Percentiles rank a stretch among this genome's conserved stretches.
These are phyloP conservation scores for Ceratosolen solmsi DNA, from an alignment of 1,140 invertebrate species.

Conservation along the genomic window DNA sequence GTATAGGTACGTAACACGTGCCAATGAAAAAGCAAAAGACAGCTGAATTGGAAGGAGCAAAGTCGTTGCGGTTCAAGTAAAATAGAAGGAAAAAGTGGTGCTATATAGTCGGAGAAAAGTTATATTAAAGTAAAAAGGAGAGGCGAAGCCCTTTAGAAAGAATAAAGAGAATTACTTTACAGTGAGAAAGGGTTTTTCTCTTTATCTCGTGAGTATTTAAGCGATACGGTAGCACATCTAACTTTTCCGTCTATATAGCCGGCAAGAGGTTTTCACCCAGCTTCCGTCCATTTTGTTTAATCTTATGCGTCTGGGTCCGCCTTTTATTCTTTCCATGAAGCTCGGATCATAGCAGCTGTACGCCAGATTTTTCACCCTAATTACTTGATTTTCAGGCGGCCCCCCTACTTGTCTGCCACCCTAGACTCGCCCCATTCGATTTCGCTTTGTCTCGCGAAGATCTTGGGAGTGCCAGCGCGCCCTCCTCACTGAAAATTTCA, in stretches of 20 bases:
- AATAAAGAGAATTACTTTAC: conserved; percentile 17
- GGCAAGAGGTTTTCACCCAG: conserved; percentile 20
- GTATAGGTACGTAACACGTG: conserved; percentile 5
- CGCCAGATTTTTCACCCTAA: conserved; percentile 36
- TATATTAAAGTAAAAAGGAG: conserved; percentile 18
- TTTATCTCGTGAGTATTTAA: conserved; percentile 45
- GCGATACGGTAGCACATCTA: conserved; percentile 21
- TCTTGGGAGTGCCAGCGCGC: conserved; percentile 26
- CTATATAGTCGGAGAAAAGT: background rate
- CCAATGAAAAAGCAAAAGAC: background rate
- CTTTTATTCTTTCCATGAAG: background rate
- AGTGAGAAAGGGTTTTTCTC: conserved; percentile 39
- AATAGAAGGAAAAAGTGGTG: background rate
- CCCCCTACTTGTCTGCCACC: conserved; percentile 9
- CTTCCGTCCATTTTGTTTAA: conserved; percentile 50
- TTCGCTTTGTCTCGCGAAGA: conserved; percentile 31
- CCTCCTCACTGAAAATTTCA: conserved; percentile 28
- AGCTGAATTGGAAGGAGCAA: background rate
- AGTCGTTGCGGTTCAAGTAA: conserved; percentile 1
- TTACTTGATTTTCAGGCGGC: conserved; percentile 19
- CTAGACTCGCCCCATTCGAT: conserved; percentile 6
- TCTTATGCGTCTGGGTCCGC: conserved; percentile 40
- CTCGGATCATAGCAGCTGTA: conserved; percentile 4
- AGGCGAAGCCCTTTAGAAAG: background rate
- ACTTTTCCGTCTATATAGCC: background rate